These are phyloP conservation scores for Catostomus latipinnis DNA, from an alignment of 2,797 vertebrate species.

Conservation along the genomic window DNA sequence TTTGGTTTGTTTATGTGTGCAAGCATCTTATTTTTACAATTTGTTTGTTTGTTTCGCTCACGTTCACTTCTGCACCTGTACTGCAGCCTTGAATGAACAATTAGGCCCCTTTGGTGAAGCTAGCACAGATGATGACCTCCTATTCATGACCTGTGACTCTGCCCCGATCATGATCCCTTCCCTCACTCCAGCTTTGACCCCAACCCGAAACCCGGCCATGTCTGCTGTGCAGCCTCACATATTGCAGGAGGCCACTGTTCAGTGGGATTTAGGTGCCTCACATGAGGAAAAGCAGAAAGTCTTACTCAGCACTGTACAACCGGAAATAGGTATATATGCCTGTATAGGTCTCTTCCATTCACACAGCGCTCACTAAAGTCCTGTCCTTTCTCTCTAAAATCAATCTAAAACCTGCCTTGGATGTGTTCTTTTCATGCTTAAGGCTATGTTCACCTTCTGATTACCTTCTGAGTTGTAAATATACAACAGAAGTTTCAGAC, in stretches of 20 bases:
- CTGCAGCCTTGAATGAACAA: constrained; percentile 59
- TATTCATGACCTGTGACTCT: constrained; percentile 64
- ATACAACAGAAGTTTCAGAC: not conserved
- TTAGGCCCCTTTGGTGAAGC: constrained; percentile 51
- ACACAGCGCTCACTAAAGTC: not conserved
- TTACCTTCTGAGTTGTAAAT: not conserved
- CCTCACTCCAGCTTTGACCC: constrained; percentile 25
- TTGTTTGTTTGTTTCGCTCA: constrained; percentile 18
- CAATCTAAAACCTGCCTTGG: not conserved
- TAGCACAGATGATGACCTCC: constrained; percentile 62
- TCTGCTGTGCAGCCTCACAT: constrained; percentile 50
- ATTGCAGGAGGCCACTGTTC: constrained; percentile 34
- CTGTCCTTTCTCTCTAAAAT: constrained; percentile 19
- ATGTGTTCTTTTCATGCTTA: constrained; percentile 10
- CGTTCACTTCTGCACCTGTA: constrained; percentile 8
- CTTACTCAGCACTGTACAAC: constrained; percentile 8
- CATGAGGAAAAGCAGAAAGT: constrained; percentile 50
- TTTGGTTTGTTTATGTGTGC: not conserved
- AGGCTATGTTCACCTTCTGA: not conserved
- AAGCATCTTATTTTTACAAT: not conserved
- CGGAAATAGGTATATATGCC: constrained; percentile 53
- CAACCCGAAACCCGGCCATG: constrained; percentile 31
- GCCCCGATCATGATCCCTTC: constrained; percentile 45
- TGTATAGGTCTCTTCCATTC: constrained; percentile 5
- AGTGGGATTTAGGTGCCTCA: constrained; percentile 55